phyloP scores from a whole-genome alignment of 2,888 invertebrate species.

The Platerodrilus igneus region DNA sequence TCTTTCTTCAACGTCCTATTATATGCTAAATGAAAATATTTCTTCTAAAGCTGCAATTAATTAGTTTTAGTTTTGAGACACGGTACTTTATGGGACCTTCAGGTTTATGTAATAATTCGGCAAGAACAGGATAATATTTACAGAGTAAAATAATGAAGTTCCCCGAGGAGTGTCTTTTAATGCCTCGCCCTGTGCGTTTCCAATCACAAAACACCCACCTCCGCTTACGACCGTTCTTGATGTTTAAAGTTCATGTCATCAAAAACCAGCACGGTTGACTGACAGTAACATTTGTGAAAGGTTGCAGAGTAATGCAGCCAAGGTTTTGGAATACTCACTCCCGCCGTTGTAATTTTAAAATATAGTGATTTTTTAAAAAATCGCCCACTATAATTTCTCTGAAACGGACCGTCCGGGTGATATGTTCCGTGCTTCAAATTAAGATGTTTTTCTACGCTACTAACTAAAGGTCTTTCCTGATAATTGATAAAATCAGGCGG shows the following conservation, averaged over 20 bases:
- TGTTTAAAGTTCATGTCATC: constrained; percentile 1
- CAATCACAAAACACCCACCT: constrained; percentile 1
- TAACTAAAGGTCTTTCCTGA: neutral
- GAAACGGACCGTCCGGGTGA: constrained; percentile 1
- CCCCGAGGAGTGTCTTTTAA: too few species aligned
- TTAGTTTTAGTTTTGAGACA: too few species aligned
- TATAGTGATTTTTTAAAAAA: neutral
- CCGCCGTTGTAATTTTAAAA: neutral
- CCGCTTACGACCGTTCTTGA: neutral
- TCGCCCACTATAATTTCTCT: neutral
- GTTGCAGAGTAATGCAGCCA: constrained; percentile 3
- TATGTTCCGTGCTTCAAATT: neutral
- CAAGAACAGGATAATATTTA: too few species aligned
- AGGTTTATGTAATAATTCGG: too few species aligned
- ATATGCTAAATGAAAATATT: neutral
- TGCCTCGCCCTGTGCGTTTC: neutral
- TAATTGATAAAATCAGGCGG: constrained; percentile 2
- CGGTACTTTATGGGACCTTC: too few species aligned
- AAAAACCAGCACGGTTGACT: constrained; percentile 7
- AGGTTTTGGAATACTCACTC: neutral
- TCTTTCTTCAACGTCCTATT: neutral
- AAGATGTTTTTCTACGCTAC: constrained; percentile 1
- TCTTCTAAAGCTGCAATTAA: too few species aligned
- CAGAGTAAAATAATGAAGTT: too few species aligned
- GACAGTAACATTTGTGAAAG: constrained; percentile 1